phyloP scores from a whole-genome alignment of 2,113 vertebrate genomes.

The Megaceryle torquata region DNA sequence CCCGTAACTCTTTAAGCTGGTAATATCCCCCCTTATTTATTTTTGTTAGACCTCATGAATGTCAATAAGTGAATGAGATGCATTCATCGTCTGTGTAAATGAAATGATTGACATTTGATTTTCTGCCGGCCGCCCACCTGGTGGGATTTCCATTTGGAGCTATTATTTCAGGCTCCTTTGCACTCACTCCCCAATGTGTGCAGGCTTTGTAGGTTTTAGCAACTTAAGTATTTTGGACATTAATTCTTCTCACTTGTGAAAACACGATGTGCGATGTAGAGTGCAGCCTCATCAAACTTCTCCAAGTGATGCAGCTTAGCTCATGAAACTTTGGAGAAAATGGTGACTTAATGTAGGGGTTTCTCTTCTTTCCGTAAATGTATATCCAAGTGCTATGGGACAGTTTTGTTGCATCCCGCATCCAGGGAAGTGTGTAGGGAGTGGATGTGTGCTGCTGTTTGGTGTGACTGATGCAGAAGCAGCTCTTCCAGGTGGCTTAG shows the following conservation, averaged over 20 bases:
- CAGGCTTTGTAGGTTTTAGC: neutral
- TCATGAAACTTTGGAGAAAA: neutral
- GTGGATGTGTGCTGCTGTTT: neutral
- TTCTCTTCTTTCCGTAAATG: neutral
- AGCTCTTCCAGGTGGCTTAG: neutral
- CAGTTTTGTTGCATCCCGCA: neutral
- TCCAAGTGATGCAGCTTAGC: neutral
- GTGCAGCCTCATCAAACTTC: neutral
- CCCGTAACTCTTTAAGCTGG: neutral
- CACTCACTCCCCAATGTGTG: neutral
- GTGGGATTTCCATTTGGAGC: neutral
- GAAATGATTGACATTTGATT: conserved; percentile 25
- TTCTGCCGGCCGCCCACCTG: neutral
- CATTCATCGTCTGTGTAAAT: neutral
- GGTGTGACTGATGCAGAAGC: neutral
- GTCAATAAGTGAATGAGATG: neutral
- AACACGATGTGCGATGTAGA: neutral
- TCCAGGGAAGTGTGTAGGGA: neutral
- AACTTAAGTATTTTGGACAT: neutral
- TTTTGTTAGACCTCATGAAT: conserved; percentile 4
- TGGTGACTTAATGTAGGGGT: neutral
- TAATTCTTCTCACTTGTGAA: conserved; percentile 67
- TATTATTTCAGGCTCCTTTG: neutral
- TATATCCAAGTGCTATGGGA: neutral
- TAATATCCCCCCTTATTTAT: neutral